These are phyloP conservation scores for Nyctereutes procyonoides DNA, from an alignment of 2,113 vertebrate genomes.

Conservation along the genomic window DNA sequence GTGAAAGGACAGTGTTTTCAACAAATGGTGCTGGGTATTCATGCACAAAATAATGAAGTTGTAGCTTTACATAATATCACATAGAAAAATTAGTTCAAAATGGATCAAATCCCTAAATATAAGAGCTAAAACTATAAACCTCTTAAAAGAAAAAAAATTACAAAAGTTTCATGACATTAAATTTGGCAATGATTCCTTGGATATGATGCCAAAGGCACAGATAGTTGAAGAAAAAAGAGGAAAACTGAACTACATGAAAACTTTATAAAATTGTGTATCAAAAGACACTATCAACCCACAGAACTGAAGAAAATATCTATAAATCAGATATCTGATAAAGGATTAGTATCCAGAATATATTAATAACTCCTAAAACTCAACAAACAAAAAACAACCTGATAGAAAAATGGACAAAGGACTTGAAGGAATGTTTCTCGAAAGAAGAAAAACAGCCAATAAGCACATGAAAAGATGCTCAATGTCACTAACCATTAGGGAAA, in stretches of 20 bases:
- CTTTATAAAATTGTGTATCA: neutral
- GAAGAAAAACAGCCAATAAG: neutral
- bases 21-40: neutral
- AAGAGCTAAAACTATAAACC: neutral
- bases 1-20: neutral
- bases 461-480: neutral
- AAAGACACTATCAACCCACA: neutral
- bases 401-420: neutral
- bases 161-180: neutral
- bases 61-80: neutral
- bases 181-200: neutral
- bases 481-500: neutral
- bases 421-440: neutral
- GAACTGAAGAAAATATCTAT: neutral
- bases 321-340: neutral
- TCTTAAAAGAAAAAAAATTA: neutral
- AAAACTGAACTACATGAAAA: neutral
- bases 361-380: neutral
- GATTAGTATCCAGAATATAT: neutral
- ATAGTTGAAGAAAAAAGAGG: neutral
- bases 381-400: neutral
- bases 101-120: neutral
- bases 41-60: neutral
- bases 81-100: neutral
- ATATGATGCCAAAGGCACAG: neutral